These are phyloP conservation scores for Dryobates pubescens DNA, from an alignment of 2,797 vertebrate genomes.

Conservation along the genomic window DNA sequence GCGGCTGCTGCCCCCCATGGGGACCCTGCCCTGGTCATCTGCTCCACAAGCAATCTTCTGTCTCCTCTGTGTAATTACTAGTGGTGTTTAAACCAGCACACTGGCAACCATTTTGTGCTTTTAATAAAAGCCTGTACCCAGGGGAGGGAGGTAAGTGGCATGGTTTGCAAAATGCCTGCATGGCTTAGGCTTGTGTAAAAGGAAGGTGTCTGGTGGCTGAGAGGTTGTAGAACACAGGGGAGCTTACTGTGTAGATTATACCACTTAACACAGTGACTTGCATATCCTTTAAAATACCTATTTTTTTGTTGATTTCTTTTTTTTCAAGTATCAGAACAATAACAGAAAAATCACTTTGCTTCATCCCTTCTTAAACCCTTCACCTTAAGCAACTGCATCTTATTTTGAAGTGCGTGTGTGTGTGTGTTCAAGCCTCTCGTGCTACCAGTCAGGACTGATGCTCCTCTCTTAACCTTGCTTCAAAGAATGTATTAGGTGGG, in stretches of 20 bases:
- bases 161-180: neutral
- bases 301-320: too few relatives aligned
- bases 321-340: neutral
- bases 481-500: neutral
- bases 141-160: neutral
- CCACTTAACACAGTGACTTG: neutral
- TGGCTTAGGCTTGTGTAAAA: neutral
- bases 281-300: neutral
- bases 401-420: too few relatives aligned
- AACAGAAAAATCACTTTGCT: neutral
- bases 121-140: neutral
- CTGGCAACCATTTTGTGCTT: slow-evolving; percentile 18
- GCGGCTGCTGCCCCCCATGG: rapidly evolving
- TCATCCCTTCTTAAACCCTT: neutral
- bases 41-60: slow-evolving; percentile 18
- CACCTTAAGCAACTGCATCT: too few relatives aligned
- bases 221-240: neutral
- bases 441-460: neutral
- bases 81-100: slow-evolving; percentile 16
- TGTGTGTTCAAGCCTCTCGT: neutral
- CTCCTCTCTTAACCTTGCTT: neutral
- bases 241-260: neutral
- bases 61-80: slow-evolving; percentile 52
- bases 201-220: neutral
- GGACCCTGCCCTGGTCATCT: neutral